A percentile compares a stretch with the other conserved stretches of the same genome.
phyloP scores from a whole-genome alignment of 37 sponge, comb jelly and placozoan species.

The Crambe crambe region DNA sequence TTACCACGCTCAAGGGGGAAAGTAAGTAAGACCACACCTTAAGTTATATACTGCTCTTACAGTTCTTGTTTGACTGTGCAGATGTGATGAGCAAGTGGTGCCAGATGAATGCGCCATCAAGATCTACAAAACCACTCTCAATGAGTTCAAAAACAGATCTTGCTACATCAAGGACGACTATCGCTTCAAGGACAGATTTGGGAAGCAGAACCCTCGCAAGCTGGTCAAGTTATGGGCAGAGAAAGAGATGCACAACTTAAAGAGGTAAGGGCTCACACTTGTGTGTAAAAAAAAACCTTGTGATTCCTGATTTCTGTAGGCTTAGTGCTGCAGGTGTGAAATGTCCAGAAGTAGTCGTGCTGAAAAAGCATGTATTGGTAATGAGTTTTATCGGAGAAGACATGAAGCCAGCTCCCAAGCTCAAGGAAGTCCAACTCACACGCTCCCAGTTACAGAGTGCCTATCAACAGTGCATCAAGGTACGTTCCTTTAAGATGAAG shows the following conservation, averaged over 20 bases:
- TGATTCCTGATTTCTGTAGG: constrained; percentile 25
- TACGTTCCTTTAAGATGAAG: too few species aligned
- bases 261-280: too few species aligned
- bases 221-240: constrained; percentile 89
- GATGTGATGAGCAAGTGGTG: constrained; percentile 45
- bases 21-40: constrained; percentile 28
- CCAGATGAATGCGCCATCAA: constrained; percentile 94
- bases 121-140: constrained; percentile 97
- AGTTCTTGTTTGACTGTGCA: constrained; percentile 6
- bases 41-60: neutral
- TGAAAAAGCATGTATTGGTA: constrained; percentile 85
- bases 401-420: constrained; percentile 80
- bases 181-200: constrained; percentile 75
- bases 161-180: constrained; percentile 94
- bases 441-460: constrained; percentile 66
- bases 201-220: constrained; percentile 81
- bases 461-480: constrained; percentile 85
- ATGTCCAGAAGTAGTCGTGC: constrained; percentile 88
- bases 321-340: constrained; percentile 60
- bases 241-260: constrained; percentile 95
- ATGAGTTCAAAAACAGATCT: constrained; percentile 93
- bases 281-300: too few species aligned
- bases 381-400: constrained; percentile 95
- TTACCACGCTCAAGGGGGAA: constrained; percentile 88
- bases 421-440: constrained; percentile 74